Evolutionary conservation across 2,113 vertebrate genomes (phyloP).

Genomic region (Holacanthus passer): DNA sequence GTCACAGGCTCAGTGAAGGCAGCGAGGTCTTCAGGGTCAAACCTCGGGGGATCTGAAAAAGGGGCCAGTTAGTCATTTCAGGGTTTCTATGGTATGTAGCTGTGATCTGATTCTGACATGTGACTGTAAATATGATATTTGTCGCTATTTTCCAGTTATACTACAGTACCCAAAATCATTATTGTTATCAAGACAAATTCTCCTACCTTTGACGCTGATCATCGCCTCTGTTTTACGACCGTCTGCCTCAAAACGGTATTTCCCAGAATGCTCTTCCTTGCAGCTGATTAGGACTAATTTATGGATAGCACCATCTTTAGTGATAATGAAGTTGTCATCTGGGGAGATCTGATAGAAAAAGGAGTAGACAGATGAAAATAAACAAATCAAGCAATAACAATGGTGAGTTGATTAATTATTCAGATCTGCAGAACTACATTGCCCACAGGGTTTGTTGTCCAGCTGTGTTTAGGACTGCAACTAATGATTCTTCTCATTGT

Average conservation of each 20-base stretch:
- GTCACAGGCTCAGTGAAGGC: conserved; percentile 83
- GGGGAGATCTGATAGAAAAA: conserved; percentile 81
- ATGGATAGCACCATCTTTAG: conserved; percentile 85
- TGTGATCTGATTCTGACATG: neutral
- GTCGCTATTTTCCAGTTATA: neutral
- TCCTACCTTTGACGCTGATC: conserved; percentile 82
- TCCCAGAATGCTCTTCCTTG: conserved; percentile 85
- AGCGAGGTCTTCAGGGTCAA: conserved; percentile 81
- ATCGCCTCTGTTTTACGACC: conserved; percentile 84
- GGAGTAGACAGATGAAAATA: neutral
- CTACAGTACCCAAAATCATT: neutral
- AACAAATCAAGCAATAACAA: neutral
- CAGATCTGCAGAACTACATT: neutral
- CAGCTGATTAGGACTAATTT: conserved; percentile 84
- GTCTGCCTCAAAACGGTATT: conserved; percentile 89
- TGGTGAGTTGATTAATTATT: neutral
- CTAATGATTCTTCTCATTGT: no score
- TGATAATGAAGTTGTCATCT: conserved; percentile 81
- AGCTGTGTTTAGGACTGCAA: no score
- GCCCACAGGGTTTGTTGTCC: conserved; percentile 1
- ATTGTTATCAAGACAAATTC: neutral
- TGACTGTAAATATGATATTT: neutral
- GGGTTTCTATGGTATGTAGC: neutral
- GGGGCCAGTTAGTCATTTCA: neutral
- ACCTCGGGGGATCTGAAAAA: conserved; percentile 87